These are phyloP conservation scores for Poecilia latipinna DNA, from an alignment of 2,113 vertebrate genomes.

Conservation along the genomic window DNA sequence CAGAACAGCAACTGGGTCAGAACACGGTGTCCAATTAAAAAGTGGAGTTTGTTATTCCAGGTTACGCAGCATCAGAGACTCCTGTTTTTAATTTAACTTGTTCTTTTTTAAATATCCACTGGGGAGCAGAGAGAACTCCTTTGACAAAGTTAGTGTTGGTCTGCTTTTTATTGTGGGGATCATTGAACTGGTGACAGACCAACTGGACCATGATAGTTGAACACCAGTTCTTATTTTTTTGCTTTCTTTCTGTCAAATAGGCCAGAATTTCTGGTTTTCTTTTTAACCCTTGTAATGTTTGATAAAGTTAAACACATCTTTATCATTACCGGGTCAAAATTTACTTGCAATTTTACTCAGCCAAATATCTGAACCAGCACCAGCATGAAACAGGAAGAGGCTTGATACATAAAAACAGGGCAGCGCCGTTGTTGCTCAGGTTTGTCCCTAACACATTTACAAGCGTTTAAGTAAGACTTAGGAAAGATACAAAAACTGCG, in stretches of 20 bases:
- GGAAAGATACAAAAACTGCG: too few species aligned
- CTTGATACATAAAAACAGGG: too few species aligned
- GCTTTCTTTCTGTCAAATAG: not conserved
- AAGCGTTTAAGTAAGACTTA: too few species aligned
- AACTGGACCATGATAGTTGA: not conserved
- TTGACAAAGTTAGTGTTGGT: not conserved
- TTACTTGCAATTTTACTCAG: not conserved
- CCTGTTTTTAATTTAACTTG: not conserved
- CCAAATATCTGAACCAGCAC: too few species aligned
- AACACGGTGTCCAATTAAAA: conserved; percentile 37
- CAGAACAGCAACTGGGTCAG: conserved; percentile 29
- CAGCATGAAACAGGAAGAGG: too few species aligned
- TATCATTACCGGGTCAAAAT: not conserved
- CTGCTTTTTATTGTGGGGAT: not conserved
- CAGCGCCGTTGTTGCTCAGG: too few species aligned
- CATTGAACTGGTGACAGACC: not conserved
- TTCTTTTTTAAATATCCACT: not conserved
- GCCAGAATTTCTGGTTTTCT: not conserved
- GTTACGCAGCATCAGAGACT: conserved; percentile 14
- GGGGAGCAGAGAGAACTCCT: not conserved
- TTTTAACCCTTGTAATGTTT: not conserved
- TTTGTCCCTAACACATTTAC: too few species aligned
- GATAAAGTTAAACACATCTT: not conserved
- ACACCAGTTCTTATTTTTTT: not conserved
- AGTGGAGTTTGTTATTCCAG: conserved; percentile 10